Conservation (phyloP, 2,888 invertebrate genomes). For the Pterostichus madidus region DNA sequence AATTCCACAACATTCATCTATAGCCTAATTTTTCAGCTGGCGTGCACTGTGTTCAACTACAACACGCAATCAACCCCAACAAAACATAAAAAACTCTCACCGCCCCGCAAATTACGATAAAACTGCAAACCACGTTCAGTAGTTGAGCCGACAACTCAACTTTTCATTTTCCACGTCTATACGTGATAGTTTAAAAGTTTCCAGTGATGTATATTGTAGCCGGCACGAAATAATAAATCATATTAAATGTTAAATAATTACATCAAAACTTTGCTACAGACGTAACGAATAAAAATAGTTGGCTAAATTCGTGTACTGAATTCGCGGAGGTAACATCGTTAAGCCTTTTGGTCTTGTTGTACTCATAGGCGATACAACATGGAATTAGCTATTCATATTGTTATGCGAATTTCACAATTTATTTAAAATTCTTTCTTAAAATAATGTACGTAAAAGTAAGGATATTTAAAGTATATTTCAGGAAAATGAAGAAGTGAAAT, state of each 20-base stretch:
- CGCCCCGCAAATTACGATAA: constrained; percentile 50
- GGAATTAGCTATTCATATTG: not conserved
- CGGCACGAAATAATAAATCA: constrained; percentile 63
- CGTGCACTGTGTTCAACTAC: constrained; percentile 19
- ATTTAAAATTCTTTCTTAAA: too few relatives aligned
- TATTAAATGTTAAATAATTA: constrained; percentile 66
- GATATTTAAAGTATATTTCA: too few relatives aligned
- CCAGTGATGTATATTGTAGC: constrained; percentile 60
- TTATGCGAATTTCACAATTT: too few relatives aligned
- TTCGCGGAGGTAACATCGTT: constrained; percentile 37
- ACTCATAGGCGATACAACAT: not conserved
- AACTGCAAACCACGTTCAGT: constrained; percentile 51
- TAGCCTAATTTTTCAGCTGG: constrained; percentile 44
- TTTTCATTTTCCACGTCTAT: constrained; percentile 50
- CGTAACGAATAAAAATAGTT: constrained; percentile 56
- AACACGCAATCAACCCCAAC: constrained; percentile 39
- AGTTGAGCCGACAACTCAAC: constrained; percentile 52
- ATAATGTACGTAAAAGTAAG: too few relatives aligned
- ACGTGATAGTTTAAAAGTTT: constrained; percentile 56
- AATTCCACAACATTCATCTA: constrained; percentile 50
- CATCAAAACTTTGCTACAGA: constrained; percentile 57
- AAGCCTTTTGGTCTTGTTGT: constrained; percentile 18
- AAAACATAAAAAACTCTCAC: constrained; percentile 17
- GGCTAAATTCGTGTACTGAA: constrained; percentile 48
- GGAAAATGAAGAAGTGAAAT: too few relatives aligned